Evolutionary conservation across 1,140 invertebrate genomes (phyloP), one percentile per base, ranked within the genome.

Genomic region (Brachionus calyciflorus): DNA sequence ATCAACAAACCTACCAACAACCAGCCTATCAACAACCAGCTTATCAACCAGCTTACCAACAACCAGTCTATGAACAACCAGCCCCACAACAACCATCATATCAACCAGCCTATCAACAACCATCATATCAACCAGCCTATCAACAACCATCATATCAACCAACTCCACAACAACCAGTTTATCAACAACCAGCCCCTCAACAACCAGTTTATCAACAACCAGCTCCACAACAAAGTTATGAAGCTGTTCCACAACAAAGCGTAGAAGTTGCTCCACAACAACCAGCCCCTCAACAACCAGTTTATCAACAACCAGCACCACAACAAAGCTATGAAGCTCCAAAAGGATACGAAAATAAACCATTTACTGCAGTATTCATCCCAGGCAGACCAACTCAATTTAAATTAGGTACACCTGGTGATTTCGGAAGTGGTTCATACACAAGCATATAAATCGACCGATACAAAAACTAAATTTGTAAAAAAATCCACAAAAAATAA

Each of bases 341-440:
- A 44, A 24, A 65, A 65, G 37, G 60, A 41, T 4, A 7, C 9
- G 40, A 44, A 9, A 73, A 55, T 19, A 73, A 51, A 26, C 69
- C 69, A 51, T 73, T 73, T 33, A 73, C 69, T 55, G 69, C 69
- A 51, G 69, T 73, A 40, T 73, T 73, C 30, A 51, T 73, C 28
- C 69, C 69, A 10, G 69, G 69, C 17, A 49, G 21, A 40, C 69
- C 69, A 55, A 73, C 69, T 12, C 44, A 73, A 55, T 73, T 73
- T 55, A 73, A 73, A 55, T 37, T 73, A 10, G 69, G 69, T 21
- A 73, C 69, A 17, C 69, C 69, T 14, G 69, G 19, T 4, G 69
- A 73, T 41, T 73, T 37, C 17, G 46, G 30, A 17, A 40, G 10
- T 19, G 46, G 44, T 41, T 73, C 69, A 3, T 73, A 73, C 30